phyloP scores from a whole-genome alignment of 2,797 vertebrate species.

The Oryzias sinensis region DNA sequence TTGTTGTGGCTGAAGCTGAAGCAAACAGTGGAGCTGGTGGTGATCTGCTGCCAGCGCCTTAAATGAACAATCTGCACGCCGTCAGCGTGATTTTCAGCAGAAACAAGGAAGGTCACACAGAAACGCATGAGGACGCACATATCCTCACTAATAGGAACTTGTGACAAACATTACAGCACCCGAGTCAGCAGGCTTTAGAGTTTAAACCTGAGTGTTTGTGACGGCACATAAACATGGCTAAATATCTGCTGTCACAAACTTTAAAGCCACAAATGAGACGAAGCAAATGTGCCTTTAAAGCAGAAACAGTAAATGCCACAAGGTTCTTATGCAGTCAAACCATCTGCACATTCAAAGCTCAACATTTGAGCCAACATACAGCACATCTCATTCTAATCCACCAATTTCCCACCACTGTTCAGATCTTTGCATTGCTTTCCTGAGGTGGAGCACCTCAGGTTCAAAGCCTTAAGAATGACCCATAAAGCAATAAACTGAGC shows the following conservation, averaged over 20 bases:
- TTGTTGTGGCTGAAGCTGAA: too few relatives aligned
- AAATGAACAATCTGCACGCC: not conserved
- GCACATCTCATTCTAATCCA: too few relatives aligned
- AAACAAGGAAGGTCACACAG: constrained; percentile 15
- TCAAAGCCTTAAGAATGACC: too few relatives aligned
- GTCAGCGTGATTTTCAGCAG: not conserved
- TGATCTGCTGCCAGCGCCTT: not conserved
- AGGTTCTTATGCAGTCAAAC: too few relatives aligned
- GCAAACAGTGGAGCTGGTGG: not conserved
- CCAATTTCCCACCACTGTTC: too few relatives aligned
- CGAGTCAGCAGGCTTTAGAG: constrained; percentile 26
- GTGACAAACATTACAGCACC: constrained; percentile 60
- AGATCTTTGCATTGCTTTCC: too few relatives aligned
- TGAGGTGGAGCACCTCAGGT: too few relatives aligned
- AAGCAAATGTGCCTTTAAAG: constrained; percentile 30
- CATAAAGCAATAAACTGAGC: too few relatives aligned
- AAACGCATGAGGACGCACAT: constrained; percentile 18
- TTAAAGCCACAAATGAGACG: constrained; percentile 28
- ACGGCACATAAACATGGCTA: not conserved
- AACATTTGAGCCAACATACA: too few relatives aligned
- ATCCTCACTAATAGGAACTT: constrained; percentile 27
- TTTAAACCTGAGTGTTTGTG: constrained; percentile 27
- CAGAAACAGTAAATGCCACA: constrained; percentile 6
- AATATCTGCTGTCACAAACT: constrained; percentile 14
- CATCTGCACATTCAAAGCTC: too few relatives aligned